Percentiles rank a stretch among this genome's conserved stretches.
phyloP scores from a whole-genome alignment of 1,140 invertebrate genomes.

The Drosophila ambigua region DNA sequence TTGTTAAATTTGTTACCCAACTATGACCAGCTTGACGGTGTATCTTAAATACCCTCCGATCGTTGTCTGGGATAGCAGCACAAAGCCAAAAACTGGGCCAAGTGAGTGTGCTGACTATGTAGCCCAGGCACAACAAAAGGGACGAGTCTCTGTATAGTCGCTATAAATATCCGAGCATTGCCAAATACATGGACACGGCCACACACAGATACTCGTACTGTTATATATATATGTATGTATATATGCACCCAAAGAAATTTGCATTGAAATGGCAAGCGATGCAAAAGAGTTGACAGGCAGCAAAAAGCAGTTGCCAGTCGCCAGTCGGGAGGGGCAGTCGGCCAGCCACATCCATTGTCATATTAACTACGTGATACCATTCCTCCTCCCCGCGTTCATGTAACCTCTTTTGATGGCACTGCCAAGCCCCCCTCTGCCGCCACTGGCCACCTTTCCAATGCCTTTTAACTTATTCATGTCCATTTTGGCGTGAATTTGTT shows the following conservation, averaged over 20 bases:
- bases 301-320: slow-evolving; percentile 60
- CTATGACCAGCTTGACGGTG: background rate
- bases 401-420: too few relatives aligned
- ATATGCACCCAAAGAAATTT: slow-evolving; percentile 45
- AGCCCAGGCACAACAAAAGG: slow-evolving; percentile 30
- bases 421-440: background rate
- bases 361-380: slow-evolving; percentile 57
- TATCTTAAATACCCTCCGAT: too few relatives aligned
- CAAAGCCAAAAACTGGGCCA: slow-evolving; percentile 34
- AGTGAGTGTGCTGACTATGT: slow-evolving; percentile 37
- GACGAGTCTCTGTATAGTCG: slow-evolving; percentile 17
- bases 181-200: slow-evolving; percentile 7
- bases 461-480: slow-evolving; percentile 77
- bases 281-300: slow-evolving; percentile 59
- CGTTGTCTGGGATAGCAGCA: too few relatives aligned
- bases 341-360: slow-evolving; percentile 66
- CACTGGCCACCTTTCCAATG: slow-evolving; percentile 49
- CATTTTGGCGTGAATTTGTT: slow-evolving; percentile 77
- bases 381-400: slow-evolving; percentile 1
- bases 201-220: slow-evolving; percentile 1
- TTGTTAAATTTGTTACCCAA: background rate
- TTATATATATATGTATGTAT: background rate
- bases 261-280: slow-evolving; percentile 49
- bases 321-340: slow-evolving; percentile 26
- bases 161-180: slow-evolving; percentile 46